Conservation (phyloP, 37 sponge, comb jelly and placozoan species). For the Lycopodina hypogea region DNA sequence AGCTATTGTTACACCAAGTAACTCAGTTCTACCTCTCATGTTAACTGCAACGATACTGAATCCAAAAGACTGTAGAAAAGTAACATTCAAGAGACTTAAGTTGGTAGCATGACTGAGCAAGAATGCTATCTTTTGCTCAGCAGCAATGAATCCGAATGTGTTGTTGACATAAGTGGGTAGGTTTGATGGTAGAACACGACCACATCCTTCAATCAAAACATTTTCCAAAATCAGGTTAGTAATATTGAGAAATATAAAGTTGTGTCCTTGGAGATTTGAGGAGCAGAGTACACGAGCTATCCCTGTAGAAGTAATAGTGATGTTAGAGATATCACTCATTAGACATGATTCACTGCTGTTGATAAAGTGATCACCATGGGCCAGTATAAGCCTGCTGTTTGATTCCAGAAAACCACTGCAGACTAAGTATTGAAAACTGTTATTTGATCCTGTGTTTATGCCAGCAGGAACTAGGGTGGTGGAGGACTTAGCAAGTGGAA, state of each 20-base stretch:
- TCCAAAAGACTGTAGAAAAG: not conserved
- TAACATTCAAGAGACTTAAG: constrained; percentile 9
- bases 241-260: constrained; percentile 29
- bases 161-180: constrained; percentile 10
- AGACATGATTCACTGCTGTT: constrained; percentile 5
- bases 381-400: constrained; percentile 5
- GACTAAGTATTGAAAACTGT: constrained; percentile 13
- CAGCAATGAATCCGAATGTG: constrained; percentile 3
- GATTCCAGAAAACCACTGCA: constrained; percentile 5
- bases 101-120: constrained; percentile 5
- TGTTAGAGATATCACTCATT: constrained; percentile 6
- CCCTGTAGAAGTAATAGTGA: constrained; percentile 2
- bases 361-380: constrained; percentile 1
- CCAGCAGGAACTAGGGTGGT: not conserved
- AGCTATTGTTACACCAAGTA: not conserved
- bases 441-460: not conserved
- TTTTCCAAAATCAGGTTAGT: constrained; percentile 16
- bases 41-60: constrained; percentile 24
- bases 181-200: not conserved
- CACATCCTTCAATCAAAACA: constrained; percentile 12
- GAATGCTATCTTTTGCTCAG: constrained; percentile 14
- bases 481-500: not conserved
- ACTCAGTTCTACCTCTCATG: not conserved
- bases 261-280: not conserved
- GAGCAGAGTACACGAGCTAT: not conserved